A percentile compares a stretch with the other conserved stretches of the same genome.
phyloP scores from a whole-genome alignment of 2,888 invertebrate genomes.

The Lamellibrachia columna region DNA sequence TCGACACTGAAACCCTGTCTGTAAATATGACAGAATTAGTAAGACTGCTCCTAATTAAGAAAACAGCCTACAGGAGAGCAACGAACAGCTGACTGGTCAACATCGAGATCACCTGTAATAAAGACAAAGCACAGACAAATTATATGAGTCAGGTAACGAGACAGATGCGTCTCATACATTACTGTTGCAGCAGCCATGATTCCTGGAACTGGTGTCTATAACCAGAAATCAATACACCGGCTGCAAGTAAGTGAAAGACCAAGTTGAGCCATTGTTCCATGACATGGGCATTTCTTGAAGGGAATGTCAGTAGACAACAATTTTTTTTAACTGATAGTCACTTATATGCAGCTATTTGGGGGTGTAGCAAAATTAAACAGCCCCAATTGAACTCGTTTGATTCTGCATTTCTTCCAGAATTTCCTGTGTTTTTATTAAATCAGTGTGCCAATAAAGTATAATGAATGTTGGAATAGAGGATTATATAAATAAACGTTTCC shows the following conservation, averaged over 20 bases:
- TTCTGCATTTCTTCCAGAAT: not conserved
- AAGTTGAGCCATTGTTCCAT: not conserved
- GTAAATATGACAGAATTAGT: not conserved
- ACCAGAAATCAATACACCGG: conserved; percentile 12
- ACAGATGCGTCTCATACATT: not conserved
- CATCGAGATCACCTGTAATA: conserved; percentile 1
- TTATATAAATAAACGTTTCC: no score
- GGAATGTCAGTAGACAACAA: no score
- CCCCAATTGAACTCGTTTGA: not conserved
- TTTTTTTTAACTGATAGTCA: no score
- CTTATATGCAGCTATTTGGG: no score
- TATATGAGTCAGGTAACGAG: not conserved
- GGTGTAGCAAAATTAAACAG: not conserved
- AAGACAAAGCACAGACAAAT: not conserved
- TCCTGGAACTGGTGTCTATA: not conserved
- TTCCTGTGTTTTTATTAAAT: not conserved
- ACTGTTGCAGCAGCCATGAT: not conserved
- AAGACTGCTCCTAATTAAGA: not conserved
- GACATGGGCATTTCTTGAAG: not conserved
- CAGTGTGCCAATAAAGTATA: not conserved
- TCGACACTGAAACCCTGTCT: not conserved
- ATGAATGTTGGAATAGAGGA: no score
- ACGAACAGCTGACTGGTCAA: not conserved
- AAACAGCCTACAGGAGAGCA: not conserved
- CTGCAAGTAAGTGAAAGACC: not conserved